These are phyloP conservation scores for Hirudinaria manillensis DNA, from an alignment of 2,888 invertebrate species.

Conservation along the genomic window DNA sequence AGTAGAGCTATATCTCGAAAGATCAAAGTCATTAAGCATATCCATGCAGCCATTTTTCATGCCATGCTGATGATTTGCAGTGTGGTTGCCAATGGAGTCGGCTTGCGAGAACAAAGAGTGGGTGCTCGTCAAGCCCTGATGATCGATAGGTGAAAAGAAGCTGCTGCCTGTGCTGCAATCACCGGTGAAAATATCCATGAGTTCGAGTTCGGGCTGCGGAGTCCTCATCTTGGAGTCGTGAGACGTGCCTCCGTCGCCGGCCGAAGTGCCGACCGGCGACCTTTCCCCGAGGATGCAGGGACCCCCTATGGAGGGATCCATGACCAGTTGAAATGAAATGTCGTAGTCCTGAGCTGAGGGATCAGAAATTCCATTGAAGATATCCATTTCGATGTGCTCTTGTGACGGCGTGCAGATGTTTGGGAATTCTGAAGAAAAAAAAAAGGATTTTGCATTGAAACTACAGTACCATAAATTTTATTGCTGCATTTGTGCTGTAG, in stretches of 20 bases:
- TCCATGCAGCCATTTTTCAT: no score
- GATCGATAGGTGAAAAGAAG: neutral
- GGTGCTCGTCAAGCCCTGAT: neutral
- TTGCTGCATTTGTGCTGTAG: neutral
- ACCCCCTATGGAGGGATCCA: neutral
- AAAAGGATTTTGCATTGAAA: neutral
- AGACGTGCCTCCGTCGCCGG: neutral
- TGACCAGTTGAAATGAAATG: neutral
- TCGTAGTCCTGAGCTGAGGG: neutral
- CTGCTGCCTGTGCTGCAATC: neutral
- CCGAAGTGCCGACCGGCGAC: neutral
- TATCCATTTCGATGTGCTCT: constrained; percentile 5
- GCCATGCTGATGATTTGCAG: no score
- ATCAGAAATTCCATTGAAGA: neutral
- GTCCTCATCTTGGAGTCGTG: neutral
- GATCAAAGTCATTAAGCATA: no score
- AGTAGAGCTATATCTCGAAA: no score
- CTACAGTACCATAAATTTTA: neutral
- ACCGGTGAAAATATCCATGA: neutral
- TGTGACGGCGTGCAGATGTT: neutral
- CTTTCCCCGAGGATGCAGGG: no score
- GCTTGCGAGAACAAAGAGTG: no score
- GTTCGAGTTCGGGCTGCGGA: constrained; percentile 4
- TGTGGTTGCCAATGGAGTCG: no score
- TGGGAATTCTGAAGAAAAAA: neutral